Base-by-base conservation (phyloP, 2,797 vertebrate genomes). In the Diplodus sargus region DNA sequence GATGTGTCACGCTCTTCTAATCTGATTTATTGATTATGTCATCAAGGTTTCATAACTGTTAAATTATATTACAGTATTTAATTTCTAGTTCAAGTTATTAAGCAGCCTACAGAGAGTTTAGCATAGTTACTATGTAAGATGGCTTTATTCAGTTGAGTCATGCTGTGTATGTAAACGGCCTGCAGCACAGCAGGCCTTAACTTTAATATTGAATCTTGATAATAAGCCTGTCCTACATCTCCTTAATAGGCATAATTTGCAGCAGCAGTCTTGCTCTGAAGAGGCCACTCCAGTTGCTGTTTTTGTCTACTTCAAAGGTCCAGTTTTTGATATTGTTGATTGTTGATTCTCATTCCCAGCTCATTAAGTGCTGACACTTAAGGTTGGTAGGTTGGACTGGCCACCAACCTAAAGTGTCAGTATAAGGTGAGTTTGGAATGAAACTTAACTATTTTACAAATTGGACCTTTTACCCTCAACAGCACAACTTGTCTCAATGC, bases 21-120 rank as follows among this genome's bases (percentile, higher is more conserved):
- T 39, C 23, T 17, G 13, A 65, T 20, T 60, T 51, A 68, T 20
- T 67, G 48, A 74, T 81, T 66, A 20, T 4, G 54, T 62, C 10
- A 60, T 76, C 10, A 70, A 45, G 16, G 47, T 77, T 45, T 64
- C 64, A 39, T 62, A 42, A 7, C 18, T 17, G 42, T 59, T 42
- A 30, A 59, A 59, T 68, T 18, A 25, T 74, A 58, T 58, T 23
- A 34, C 15, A 28, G 15, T 28, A 48, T 60, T 34, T 10, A 8
- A 48, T 45, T 69, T 56, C 2, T 28, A 78, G 2, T n/a, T n/a
- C n/a, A 68, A 34, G 14, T 45, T 20, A 69, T 68, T 43, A 8
- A 30, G 30, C 66, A 70, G 34, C 58, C 39, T 30, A 43, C 49
- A 5, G 51, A 23, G 34, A 39, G 34, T 39, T 39, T 9, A 9